Conservation (phyloP, 1,140 invertebrate genomes). For the Drosophila punjabiensis region DNA sequence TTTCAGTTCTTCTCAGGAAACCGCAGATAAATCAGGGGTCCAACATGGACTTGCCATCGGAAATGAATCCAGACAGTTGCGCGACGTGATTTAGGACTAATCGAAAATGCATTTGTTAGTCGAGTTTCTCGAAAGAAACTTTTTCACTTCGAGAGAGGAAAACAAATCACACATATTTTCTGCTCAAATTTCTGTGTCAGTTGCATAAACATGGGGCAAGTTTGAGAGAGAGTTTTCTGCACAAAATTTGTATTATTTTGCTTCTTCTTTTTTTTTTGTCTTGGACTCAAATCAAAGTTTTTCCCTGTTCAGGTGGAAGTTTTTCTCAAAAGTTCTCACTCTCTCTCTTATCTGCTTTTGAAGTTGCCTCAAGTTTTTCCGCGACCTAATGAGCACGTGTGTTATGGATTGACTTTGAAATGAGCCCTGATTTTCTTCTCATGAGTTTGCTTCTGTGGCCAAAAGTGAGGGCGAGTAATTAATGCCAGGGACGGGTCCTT, state of each 20-base stretch:
- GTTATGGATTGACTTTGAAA: slow-evolving; percentile 41
- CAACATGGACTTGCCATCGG: slow-evolving; percentile 66
- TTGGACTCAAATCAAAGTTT: slow-evolving; percentile 49
- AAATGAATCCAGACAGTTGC: slow-evolving; percentile 59
- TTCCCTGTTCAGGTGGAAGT: slow-evolving; percentile 50
- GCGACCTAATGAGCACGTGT: slow-evolving; percentile 58
- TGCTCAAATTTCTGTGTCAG: slow-evolving; percentile 51
- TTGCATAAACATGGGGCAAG: slow-evolving; percentile 43
- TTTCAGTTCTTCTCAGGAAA: not conserved
- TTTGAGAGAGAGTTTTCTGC: slow-evolving; percentile 3
- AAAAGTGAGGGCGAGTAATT: slow-evolving; percentile 26
- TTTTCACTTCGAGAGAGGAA: slow-evolving; percentile 25
- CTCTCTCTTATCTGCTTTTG: slow-evolving; percentile 59
- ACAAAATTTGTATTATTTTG: slow-evolving; percentile 9
- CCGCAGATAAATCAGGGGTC: slow-evolving; percentile 63
- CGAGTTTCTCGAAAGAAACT: slow-evolving; percentile 30
- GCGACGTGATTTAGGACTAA: slow-evolving; percentile 76
- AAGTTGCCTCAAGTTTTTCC: slow-evolving; percentile 50
- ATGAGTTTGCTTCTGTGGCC: slow-evolving; percentile 36
- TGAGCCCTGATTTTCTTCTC: slow-evolving; percentile 36
- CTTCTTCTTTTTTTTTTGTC: slow-evolving; percentile 8
- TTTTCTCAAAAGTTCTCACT: slow-evolving; percentile 40
- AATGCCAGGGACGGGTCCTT: not conserved
- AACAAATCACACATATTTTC: slow-evolving; percentile 38
- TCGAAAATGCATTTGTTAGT: slow-evolving; percentile 79